Evolutionary conservation across 2,888 invertebrate species (phyloP).

Genomic region (Allolobophora icterica): DNA sequence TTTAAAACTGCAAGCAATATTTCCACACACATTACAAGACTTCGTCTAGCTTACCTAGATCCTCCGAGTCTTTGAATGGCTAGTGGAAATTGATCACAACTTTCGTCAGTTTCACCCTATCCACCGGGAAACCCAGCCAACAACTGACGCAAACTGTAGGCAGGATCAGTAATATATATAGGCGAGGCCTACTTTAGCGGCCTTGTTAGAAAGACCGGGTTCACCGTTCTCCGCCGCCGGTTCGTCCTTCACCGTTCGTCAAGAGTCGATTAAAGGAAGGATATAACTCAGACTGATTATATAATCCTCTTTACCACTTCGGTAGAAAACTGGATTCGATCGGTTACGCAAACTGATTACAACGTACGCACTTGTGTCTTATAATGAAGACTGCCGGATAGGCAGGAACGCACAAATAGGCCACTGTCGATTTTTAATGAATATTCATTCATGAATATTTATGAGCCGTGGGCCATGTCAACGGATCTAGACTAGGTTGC

Average conservation of each 20-base stretch:
- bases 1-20: neutral
- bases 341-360: neutral
- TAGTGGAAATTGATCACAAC: neutral
- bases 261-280: neutral
- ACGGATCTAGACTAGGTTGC: neutral
- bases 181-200: neutral
- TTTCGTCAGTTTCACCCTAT: too few species aligned
- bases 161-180: neutral
- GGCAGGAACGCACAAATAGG: neutral
- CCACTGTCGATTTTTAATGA: slow-evolving; percentile 9
- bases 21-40: neutral
- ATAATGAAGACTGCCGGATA: neutral
- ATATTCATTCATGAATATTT: neutral
- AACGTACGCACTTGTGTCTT: neutral
- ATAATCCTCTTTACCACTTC: too few species aligned
- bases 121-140: neutral
- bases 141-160: neutral
- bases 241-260: neutral
- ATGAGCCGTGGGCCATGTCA: neutral
- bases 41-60: neutral
- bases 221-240: neutral
- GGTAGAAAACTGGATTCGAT: neutral
- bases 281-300: neutral
- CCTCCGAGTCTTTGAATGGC: neutral
- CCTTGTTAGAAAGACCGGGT: neutral